Percentiles rank a stretch among this genome's conserved stretches.
Conservation (phyloP, 1,140 invertebrate genomes). For the Chironomus striatipennis region DNA sequence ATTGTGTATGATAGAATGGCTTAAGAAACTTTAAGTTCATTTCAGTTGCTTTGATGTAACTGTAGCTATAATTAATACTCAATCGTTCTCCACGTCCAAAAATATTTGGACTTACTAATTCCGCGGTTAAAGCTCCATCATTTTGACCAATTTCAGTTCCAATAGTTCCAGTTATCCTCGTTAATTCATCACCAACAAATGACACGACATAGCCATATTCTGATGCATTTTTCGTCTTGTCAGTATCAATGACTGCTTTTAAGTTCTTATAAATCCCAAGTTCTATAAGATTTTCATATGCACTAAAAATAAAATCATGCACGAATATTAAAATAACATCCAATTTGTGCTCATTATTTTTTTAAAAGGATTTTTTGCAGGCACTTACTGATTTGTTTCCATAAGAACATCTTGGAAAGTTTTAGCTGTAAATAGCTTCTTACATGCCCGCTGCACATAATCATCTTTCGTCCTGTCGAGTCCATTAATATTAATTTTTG, state of each 20-base stretch:
- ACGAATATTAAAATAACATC: too few species aligned
- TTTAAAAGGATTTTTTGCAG: too few species aligned
- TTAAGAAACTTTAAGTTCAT: constrained; percentile 38
- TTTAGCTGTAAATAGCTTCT: constrained; percentile 34
- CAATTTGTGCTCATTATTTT: too few species aligned
- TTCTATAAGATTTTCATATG: constrained; percentile 37
- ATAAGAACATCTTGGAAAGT: constrained; percentile 39
- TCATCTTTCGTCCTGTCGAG: constrained; percentile 37
- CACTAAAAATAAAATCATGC: constrained; percentile 25
- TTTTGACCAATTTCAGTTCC: constrained; percentile 39
- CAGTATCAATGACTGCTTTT: constrained; percentile 36
- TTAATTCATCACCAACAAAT: constrained; percentile 35
- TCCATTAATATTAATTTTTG: constrained; percentile 37
- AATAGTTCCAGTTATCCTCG: constrained; percentile 36
- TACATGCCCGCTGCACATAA: constrained; percentile 36
- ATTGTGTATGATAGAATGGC: constrained; percentile 37
- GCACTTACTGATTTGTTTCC: constrained; percentile 34
- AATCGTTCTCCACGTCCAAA: constrained; percentile 37
- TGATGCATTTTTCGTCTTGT: constrained; percentile 32
- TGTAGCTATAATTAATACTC: constrained; percentile 37
- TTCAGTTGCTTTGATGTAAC: constrained; percentile 35
- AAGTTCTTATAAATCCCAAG: constrained; percentile 39
- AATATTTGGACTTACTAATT: constrained; percentile 35
- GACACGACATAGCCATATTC: constrained; percentile 39
- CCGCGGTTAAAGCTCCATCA: constrained; percentile 36